These are phyloP conservation scores for Polydrusus tereticollis DNA, from an alignment of 2,888 invertebrate genomes.

Conservation along the genomic window DNA sequence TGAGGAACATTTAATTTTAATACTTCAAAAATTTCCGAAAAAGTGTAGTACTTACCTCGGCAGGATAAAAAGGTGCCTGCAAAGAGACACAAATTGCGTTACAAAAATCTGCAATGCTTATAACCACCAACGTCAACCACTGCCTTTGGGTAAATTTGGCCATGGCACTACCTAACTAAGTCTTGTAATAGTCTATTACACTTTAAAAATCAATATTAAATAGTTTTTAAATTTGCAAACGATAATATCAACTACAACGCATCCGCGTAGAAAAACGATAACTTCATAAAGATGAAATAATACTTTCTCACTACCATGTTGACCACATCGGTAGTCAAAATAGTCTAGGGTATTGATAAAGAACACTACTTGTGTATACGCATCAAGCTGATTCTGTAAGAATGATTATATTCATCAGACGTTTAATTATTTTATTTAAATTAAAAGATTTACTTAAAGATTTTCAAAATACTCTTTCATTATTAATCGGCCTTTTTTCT, in stretches of 20 bases:
- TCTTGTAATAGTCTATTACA: too few relatives aligned
- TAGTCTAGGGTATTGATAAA: constrained; percentile 12
- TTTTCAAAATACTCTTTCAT: not conserved
- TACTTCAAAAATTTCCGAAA: not conserved
- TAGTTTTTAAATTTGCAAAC: not conserved
- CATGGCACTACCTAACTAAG: constrained; percentile 65
- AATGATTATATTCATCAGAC: not conserved
- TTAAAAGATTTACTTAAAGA: not conserved
- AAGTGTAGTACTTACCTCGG: constrained; percentile 74
- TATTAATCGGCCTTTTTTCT: not conserved
- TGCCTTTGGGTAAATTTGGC: constrained; percentile 79
- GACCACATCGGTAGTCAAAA: constrained; percentile 32
- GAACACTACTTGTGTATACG: not conserved
- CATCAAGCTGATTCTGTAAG: not conserved
- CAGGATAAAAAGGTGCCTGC: constrained; percentile 89
- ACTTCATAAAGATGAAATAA: constrained; percentile 62
- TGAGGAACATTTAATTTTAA: too few relatives aligned
- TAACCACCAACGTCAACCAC: constrained; percentile 82
- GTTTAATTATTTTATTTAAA: not conserved
- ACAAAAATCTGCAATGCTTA: constrained; percentile 86
- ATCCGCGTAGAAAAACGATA: constrained; percentile 59
- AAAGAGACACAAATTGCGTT: constrained; percentile 87
- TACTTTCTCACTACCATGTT: constrained; percentile 63
- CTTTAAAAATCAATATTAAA: not conserved
- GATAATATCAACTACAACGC: constrained; percentile 8